Evolutionary conservation across 2,797 vertebrate species (phyloP).

Genomic region (Semaprochilodus insignis): DNA sequence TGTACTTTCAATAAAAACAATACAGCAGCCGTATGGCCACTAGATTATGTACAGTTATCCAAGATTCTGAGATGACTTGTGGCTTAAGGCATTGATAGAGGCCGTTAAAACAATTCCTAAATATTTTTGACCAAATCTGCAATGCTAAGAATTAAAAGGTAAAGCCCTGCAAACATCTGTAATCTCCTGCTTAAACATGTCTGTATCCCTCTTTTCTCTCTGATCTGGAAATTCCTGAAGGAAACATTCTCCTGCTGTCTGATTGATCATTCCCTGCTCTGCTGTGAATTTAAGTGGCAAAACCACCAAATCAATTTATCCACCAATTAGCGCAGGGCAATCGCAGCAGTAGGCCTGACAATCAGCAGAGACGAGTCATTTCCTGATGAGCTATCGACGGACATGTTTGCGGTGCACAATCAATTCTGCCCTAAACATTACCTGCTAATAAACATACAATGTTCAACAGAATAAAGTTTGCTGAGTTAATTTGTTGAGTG

Average conservation of each 20-base stretch:
- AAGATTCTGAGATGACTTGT: too few relatives aligned
- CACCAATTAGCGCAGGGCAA: constrained; percentile 46
- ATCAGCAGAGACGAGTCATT: constrained; percentile 37
- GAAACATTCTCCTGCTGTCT: constrained; percentile 2
- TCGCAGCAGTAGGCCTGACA: constrained; percentile 31
- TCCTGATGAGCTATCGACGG: constrained; percentile 28
- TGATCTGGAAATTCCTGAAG: not conserved
- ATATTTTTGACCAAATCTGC: too few relatives aligned
- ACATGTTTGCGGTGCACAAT: constrained; percentile 32
- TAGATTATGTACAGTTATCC: too few relatives aligned
- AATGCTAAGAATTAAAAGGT: too few relatives aligned
- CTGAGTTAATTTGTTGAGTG: constrained; percentile 14
- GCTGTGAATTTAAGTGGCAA: constrained; percentile 48
- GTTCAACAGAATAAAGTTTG: constrained; percentile 32
- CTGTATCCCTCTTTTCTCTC: constrained; percentile 16
- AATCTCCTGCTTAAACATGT: not conserved
- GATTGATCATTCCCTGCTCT: constrained; percentile 34
- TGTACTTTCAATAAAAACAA: too few relatives aligned
- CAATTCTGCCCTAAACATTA: constrained; percentile 31
- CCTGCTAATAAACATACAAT: constrained; percentile 33
- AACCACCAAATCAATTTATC: constrained; percentile 51
- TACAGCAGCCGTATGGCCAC: not conserved
- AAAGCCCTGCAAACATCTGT: not conserved
- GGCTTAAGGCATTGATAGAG: not conserved
- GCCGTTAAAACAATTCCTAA: not conserved